These are phyloP conservation scores for Herpetotheres cachinnans DNA, from an alignment of 2,113 vertebrate species.

Conservation along the genomic window DNA sequence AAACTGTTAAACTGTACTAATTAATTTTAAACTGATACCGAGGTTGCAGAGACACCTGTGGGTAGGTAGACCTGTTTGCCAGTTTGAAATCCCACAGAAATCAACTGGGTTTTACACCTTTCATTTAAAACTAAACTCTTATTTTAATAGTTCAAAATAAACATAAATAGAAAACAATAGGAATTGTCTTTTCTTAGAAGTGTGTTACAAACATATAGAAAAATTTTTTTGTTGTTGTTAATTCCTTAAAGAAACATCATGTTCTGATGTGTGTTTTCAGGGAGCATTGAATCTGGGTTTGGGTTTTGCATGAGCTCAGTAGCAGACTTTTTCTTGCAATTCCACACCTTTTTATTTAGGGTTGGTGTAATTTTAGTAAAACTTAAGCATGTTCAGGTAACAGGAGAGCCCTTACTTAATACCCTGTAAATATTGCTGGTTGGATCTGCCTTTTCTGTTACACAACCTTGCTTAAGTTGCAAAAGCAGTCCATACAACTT, in stretches of 20 bases:
- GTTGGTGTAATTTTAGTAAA: neutral
- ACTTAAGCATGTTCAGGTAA: neutral
- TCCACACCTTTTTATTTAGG: neutral
- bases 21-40: neutral
- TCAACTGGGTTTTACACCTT: neutral
- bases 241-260: neutral
- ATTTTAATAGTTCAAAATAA: neutral
- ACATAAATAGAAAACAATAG: neutral
- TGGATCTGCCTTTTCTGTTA: neutral
- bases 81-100: neutral
- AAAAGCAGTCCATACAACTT: neutral
- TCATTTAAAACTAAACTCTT: neutral
- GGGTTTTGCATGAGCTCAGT: neutral
- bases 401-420: neutral
- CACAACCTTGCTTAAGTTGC: neutral
- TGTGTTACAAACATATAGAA: neutral
- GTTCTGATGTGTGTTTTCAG: neutral
- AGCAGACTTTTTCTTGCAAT: neutral
- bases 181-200: neutral
- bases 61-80: neutral
- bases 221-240: neutral
- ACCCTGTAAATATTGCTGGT: neutral
- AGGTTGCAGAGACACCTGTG: neutral
- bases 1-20: neutral
- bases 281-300: neutral